Percentiles rank a stretch among this genome's conserved stretches.
Evolutionary conservation across 2,797 vertebrate species (phyloP).

Genomic region (Falco novaeseelandiae): DNA sequence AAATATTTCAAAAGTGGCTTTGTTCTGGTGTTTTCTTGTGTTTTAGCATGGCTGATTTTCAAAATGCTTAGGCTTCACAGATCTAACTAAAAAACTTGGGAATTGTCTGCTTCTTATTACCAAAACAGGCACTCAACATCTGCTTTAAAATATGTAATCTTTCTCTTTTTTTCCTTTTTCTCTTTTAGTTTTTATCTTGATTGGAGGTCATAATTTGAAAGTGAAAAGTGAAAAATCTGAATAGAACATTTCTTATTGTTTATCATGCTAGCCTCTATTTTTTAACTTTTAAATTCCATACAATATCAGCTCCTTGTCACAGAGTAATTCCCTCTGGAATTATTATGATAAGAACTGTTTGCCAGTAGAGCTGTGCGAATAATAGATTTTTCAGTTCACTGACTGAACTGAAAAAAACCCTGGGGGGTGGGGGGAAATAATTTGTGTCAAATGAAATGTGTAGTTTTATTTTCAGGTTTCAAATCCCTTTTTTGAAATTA

Average conservation of each 20-base stretch:
- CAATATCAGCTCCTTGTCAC: conserved; percentile 10
- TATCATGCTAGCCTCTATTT: neutral
- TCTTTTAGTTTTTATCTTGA: neutral
- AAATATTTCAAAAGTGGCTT: neutral
- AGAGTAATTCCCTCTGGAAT: conserved; percentile 24
- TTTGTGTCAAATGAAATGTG: neutral
- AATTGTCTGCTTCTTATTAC: neutral
- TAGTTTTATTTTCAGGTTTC: neutral
- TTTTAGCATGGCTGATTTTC: neutral
- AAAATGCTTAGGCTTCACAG: neutral
- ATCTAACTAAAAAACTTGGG: neutral
- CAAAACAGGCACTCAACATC: neutral
- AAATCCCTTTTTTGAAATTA: neutral
- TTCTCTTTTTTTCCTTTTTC: neutral
- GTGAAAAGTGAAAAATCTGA: neutral
- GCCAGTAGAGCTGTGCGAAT: neutral
- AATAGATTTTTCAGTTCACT: conserved; percentile 39
- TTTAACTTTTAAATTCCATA: neutral
- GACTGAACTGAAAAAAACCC: neutral
- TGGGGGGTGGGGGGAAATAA: accelerated
- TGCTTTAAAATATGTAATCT: neutral
- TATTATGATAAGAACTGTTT: conserved; percentile 30
- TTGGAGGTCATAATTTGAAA: neutral
- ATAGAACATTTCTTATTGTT: neutral
- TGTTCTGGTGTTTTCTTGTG: neutral